Conservation (phyloP, 2,797 vertebrate species). For the Spondyliosoma cantharus region DNA sequence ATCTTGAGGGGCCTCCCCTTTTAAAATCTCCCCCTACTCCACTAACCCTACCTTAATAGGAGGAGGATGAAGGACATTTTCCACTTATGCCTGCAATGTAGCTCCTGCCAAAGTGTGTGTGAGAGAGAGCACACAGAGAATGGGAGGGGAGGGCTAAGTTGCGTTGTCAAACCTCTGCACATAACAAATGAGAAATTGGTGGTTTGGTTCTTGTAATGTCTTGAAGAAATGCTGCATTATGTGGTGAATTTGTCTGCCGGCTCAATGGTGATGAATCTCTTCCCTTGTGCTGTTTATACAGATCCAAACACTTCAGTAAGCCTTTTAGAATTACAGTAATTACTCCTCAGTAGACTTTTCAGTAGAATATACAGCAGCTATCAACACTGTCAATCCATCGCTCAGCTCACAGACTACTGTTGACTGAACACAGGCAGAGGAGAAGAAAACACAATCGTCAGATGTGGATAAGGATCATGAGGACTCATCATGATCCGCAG, state of each 20-base stretch:
- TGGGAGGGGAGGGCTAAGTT: slow-evolving; percentile 10
- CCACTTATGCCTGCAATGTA: slow-evolving; percentile 73
- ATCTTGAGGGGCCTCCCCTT: slow-evolving; percentile 74
- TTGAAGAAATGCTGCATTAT: slow-evolving; percentile 60
- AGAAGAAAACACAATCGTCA: slow-evolving; percentile 37
- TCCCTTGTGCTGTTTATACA: slow-evolving; percentile 51
- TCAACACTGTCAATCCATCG: slow-evolving; percentile 59
- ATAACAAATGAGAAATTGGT: slow-evolving; percentile 65
- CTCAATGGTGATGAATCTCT: slow-evolving; percentile 27
- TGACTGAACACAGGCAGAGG: slow-evolving; percentile 31
- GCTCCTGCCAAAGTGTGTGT: slow-evolving; percentile 59
- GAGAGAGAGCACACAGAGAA: slow-evolving; percentile 26
- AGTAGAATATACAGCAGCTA: slow-evolving; percentile 53
- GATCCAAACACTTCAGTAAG: slow-evolving; percentile 63
- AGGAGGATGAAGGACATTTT: slow-evolving; percentile 70
- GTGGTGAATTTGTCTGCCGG: slow-evolving; percentile 47
- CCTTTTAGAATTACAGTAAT: slow-evolving; percentile 68
- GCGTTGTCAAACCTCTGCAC: slow-evolving; percentile 52
- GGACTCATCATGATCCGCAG: background rate
- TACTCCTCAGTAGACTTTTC: slow-evolving; percentile 53
- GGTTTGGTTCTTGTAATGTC: slow-evolving; percentile 54
- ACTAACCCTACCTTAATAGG: slow-evolving; percentile 48
- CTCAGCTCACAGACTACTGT: slow-evolving; percentile 29
- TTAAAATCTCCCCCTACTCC: slow-evolving; percentile 39
- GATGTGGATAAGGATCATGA: slow-evolving; percentile 20